phyloP scores from a whole-genome alignment of 1,140 invertebrate genomes.

The Popillia japonica region DNA sequence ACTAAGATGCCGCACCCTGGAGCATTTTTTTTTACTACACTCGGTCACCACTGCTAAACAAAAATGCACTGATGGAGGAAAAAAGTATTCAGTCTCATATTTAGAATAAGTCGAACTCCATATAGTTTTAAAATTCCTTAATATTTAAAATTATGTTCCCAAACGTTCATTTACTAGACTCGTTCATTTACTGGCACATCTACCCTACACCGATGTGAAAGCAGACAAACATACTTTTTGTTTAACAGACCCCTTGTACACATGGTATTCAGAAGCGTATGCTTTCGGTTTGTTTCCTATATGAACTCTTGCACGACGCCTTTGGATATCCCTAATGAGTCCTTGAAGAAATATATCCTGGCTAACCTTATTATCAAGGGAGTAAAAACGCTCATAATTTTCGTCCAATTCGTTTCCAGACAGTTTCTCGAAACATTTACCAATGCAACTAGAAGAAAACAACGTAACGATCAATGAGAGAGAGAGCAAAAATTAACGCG shows the following conservation, averaged over 20 bases:
- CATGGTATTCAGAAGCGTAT: neutral
- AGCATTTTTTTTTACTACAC: no score
- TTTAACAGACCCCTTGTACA: conserved; percentile 3
- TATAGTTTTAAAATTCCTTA: no score
- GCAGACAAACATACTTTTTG: neutral
- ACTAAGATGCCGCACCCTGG: no score
- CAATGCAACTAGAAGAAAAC: conserved; percentile 15
- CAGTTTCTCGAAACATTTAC: conserved; percentile 8
- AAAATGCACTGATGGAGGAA: no score
- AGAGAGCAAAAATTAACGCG: neutral
- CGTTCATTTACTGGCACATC: no score
- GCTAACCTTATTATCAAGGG: neutral
- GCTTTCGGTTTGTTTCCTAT: neutral
- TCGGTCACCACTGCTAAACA: no score
- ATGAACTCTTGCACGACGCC: neutral
- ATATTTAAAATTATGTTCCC: no score
- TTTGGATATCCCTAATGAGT: conserved; percentile 5
- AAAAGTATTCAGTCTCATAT: no score
- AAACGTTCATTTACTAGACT: no score
- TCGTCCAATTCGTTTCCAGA: neutral
- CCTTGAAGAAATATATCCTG: neutral
- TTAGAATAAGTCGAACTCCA: no score
- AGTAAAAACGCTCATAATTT: neutral
- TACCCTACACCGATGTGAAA: neutral
- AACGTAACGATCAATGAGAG: neutral